These are phyloP conservation scores for Mormyrus proboscirostris DNA, from an alignment of 2,797 vertebrate species.

Conservation along the genomic window DNA sequence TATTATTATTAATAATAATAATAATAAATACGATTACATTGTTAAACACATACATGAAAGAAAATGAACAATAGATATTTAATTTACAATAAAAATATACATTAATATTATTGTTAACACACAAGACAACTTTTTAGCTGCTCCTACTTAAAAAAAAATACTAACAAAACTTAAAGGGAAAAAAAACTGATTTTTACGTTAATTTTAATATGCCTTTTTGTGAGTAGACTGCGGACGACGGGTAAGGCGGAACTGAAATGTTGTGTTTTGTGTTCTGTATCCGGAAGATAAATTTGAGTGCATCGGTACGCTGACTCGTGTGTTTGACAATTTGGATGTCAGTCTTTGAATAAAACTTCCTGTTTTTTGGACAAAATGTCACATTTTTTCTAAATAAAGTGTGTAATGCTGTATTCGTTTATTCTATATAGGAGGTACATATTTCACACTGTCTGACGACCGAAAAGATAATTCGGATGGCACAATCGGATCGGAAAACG, in stretches of 20 bases:
- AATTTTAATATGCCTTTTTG: neutral
- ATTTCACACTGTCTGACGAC: neutral
- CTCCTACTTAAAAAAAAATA: too few relatives aligned
- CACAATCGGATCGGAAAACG: neutral
- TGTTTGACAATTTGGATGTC: neutral
- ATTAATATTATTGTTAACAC: neutral
- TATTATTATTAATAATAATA: neutral
- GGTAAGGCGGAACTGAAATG: neutral
- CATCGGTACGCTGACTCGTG: neutral
- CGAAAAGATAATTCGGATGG: neutral
- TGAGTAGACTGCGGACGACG: neutral
- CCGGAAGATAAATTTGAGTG: neutral
- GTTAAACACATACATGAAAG: neutral
- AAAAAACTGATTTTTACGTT: neutral
- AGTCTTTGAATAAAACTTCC: neutral
- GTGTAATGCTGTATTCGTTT: neutral
- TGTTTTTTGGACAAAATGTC: neutral
- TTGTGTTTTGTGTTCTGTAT: neutral
- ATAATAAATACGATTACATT: neutral
- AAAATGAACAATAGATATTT: neutral
- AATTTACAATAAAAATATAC: neutral
- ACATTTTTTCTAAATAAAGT: neutral
- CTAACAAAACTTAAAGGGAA: neutral
- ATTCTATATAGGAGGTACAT: neutral
- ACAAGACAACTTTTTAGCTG: neutral